A percentile compares a stretch with the other conserved stretches of the same genome.
Conservation (phyloP, 1,140 invertebrate genomes). For the Drosophila mauritiana region DNA sequence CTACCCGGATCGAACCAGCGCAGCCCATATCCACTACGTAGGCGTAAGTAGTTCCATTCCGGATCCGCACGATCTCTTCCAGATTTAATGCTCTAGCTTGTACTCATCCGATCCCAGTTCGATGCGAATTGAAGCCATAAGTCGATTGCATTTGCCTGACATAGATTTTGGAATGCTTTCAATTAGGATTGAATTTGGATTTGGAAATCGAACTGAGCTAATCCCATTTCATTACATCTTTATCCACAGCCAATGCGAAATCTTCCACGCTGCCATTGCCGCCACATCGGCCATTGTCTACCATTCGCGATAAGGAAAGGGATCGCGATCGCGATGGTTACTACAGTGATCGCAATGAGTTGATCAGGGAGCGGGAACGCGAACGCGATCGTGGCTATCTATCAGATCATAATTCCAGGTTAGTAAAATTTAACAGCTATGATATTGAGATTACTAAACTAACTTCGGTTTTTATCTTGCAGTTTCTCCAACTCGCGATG, state of each 20-base stretch:
- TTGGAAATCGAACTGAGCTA: background rate
- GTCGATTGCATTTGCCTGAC: slow-evolving; percentile 21
- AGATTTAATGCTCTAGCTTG: slow-evolving; percentile 43
- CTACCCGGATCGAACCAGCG: slow-evolving; percentile 92
- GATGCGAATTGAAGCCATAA: slow-evolving; percentile 20
- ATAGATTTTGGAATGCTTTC: slow-evolving; percentile 31
- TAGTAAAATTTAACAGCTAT: too few relatives aligned
- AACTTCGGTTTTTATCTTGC: background rate
- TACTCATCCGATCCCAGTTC: slow-evolving; percentile 18
- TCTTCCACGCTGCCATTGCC: slow-evolving; percentile 91
- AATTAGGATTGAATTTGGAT: slow-evolving; percentile 11
- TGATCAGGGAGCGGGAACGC: slow-evolving; percentile 88
- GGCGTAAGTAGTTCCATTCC: slow-evolving; percentile 89
- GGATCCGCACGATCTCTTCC: slow-evolving; percentile 55
- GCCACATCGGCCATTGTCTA: slow-evolving; percentile 86
- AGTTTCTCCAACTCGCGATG: slow-evolving; percentile 89
- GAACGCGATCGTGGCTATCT: slow-evolving; percentile 92
- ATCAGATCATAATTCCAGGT: slow-evolving; percentile 94
- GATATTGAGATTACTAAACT: background rate
- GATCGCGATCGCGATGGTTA: slow-evolving; percentile 89
- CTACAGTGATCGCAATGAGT: slow-evolving; percentile 93
- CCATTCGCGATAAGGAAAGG: slow-evolving; percentile 82
- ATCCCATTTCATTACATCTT: background rate
- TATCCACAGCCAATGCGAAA: slow-evolving; percentile 86
- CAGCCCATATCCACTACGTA: slow-evolving; percentile 91